Evolutionary conservation across 2,797 vertebrate genomes (phyloP), one percentile per base, ranked within the genome.

Genomic region (Acanthurus leucopareius): DNA sequence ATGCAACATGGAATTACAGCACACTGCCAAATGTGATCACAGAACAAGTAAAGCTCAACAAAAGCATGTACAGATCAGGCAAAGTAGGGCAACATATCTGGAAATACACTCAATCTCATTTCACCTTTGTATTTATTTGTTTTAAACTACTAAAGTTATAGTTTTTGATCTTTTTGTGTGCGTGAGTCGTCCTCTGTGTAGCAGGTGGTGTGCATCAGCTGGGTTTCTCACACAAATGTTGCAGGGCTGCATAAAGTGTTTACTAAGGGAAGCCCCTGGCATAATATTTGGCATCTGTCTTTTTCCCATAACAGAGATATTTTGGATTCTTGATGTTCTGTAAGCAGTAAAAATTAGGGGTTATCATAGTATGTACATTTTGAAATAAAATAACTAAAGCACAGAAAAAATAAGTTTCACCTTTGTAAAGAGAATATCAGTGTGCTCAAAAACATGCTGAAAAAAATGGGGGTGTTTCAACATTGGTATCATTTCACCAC

Each of bases 131-230:
- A 20, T 25, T 42, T 54, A 35, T 58, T 44, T 44, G 20, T 53
- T 58, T 44, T 44, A 32, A 53, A 38, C 68, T 7, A 11, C 4
- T 25, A 0, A 16, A n/a, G 17, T 40, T n/a, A 16, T 44, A 2
- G 9, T 8, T 44, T 40, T 32, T 59, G 14, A 59, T 63, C 1
- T 51, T 25, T 16, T 45, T 0, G 0, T 51, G 51, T 45, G 25
- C n/a, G 7, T 67, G 28, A 38, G 49, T 2, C 49, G 32, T 15
- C 32, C 4, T 47, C 2, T 5, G 28, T n/a, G 4, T 13, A 52
- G 13, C 45, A 67, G 51, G 10, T 72, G 51, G 40, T 59, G 64
- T 63, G 32, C 25, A 49, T 57, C n/a, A 69, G 40, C 49, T 61
- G 64, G 38, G 15, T 54, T 62, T 57, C 40, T 15, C 59, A 20